A percentile compares a stretch with the other conserved stretches of the same genome.
phyloP scores from a whole-genome alignment of 2,797 vertebrate genomes.

The Thunnus albacares region DNA sequence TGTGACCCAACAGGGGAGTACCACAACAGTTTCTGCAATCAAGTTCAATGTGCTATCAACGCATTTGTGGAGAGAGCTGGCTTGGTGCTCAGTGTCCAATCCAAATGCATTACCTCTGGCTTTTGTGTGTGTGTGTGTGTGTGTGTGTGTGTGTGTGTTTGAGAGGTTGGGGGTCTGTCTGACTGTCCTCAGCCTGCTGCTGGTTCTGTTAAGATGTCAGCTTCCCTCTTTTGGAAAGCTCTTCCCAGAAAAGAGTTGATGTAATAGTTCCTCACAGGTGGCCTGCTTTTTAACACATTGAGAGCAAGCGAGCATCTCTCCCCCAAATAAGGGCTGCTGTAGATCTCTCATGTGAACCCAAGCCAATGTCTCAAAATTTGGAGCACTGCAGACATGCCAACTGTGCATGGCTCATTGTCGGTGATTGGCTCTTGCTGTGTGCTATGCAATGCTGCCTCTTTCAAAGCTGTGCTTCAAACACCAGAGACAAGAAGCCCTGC shows the following conservation, averaged over 20 bases:
- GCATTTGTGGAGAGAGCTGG: conserved; percentile 45
- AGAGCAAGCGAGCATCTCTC: conserved; percentile 17
- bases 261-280: conserved; percentile 57
- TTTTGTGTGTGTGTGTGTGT: conserved; percentile 16
- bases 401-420: conserved; percentile 15
- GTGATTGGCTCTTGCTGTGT: conserved; percentile 41
- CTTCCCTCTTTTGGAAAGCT: conserved; percentile 33
- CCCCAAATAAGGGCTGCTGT: conserved; percentile 20
- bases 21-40: conserved; percentile 68
- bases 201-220: conserved; percentile 52
- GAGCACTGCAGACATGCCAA: conserved; percentile 37
- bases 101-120: conserved; percentile 61
- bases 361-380: conserved; percentile 38
- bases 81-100: conserved; percentile 52
- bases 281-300: conserved; percentile 49
- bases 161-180: conserved; percentile 23
- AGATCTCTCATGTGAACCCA: conserved; percentile 34
- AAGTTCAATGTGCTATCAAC: conserved; percentile 54
- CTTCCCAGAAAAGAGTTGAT: conserved; percentile 49
- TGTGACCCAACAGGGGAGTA: conserved; percentile 64
- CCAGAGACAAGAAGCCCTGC: neutral
- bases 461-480: conserved; percentile 21
- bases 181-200: conserved; percentile 51
- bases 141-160: neutral
- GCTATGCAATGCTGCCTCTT: conserved; percentile 16